phyloP scores from a whole-genome alignment of 2,113 vertebrate species.

The Spea multiplicata region DNA sequence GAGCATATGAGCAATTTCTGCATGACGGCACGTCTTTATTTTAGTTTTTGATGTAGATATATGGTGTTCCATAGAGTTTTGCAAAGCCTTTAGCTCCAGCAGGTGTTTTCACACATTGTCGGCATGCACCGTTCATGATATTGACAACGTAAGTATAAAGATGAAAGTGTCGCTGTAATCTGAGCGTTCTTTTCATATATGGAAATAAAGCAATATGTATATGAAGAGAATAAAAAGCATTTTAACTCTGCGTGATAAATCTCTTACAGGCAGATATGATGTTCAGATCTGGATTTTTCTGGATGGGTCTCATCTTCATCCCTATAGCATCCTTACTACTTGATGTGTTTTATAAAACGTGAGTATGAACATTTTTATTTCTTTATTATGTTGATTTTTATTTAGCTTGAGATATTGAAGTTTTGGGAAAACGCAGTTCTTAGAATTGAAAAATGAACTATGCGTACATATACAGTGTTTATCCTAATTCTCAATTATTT shows the following conservation, averaged over 20 bases:
- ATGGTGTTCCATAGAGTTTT: slow-evolving; percentile 58
- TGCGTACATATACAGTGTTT: too few relatives aligned
- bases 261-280: slow-evolving; percentile 83
- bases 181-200: neutral
- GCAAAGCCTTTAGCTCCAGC: slow-evolving; percentile 58
- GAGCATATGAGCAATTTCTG: too few relatives aligned
- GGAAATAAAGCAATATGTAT: neutral
- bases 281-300: slow-evolving; percentile 93
- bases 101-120: slow-evolving; percentile 52
- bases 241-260: neutral
- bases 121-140: neutral
- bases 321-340: slow-evolving; percentile 87
- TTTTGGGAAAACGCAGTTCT: neutral
- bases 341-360: slow-evolving; percentile 94
- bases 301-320: slow-evolving; percentile 92
- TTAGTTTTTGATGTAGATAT: slow-evolving; percentile 54
- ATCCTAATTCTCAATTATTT: neutral
- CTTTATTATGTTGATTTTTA: too few relatives aligned
- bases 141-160: too few relatives aligned
- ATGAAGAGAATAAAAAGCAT: neutral
- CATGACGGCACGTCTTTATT: too few relatives aligned
- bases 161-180: neutral
- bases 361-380: slow-evolving; percentile 62
- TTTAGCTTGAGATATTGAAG: neutral
- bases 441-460: too few relatives aligned